Conservation (phyloP, 2,888 invertebrate species). For the Parascotia fuliginaria region DNA sequence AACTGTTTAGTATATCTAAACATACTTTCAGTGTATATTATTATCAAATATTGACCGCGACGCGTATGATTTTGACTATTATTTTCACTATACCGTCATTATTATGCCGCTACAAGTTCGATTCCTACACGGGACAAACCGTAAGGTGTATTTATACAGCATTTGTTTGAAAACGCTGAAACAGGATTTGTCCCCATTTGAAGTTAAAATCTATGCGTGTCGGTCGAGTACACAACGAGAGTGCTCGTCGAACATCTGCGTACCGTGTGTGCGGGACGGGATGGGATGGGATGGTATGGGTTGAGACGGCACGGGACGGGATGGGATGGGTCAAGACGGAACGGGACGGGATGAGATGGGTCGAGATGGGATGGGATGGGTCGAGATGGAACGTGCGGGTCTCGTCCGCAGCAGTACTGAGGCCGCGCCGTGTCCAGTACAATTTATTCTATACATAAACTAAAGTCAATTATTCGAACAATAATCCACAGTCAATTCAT, state of each 20-base stretch:
- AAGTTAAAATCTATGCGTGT: constrained; percentile 17
- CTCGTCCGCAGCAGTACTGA: no score
- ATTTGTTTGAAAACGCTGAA: no score
- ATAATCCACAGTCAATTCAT: constrained; percentile 27
- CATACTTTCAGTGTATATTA: constrained; percentile 23
- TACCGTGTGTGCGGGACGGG: constrained; percentile 46
- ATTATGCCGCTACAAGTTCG: no score
- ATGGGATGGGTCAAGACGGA: no score
- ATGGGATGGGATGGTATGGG: no score
- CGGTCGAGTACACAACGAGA: constrained; percentile 48
- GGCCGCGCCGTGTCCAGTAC: constrained; percentile 26
- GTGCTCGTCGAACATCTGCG: constrained; percentile 55
- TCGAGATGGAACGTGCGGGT: no score
- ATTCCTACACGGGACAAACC: no score
- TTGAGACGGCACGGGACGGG: no score
- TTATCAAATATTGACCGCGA: constrained; percentile 13
- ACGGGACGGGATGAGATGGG: no score
- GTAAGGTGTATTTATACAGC: no score
- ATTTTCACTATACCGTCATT: no score
- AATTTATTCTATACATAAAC: constrained; percentile 15
- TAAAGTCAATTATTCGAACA: constrained; percentile 52
- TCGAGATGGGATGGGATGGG: no score
- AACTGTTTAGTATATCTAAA: constrained; percentile 15
- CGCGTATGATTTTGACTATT: constrained; percentile 14
- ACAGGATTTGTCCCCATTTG: background rate